Evolutionary conservation across 2,888 invertebrate genomes (phyloP).

Genomic region (Opisthograptis luteolata): DNA sequence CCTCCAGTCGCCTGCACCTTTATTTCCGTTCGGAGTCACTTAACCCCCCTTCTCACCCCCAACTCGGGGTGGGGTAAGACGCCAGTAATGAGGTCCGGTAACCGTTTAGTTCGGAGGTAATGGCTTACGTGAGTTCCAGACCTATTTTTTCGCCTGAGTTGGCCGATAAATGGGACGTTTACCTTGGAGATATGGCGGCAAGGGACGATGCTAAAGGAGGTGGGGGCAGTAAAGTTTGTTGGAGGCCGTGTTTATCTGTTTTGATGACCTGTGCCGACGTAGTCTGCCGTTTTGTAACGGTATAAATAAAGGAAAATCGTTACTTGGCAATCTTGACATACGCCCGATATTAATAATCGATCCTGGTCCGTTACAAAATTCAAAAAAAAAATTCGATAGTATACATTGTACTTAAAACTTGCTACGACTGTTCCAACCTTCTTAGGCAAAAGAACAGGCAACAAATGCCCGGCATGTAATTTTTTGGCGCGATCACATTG

Average conservation of each 20-base stretch:
- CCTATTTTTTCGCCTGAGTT: slow-evolving; percentile 48
- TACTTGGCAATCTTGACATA: no score
- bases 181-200: slow-evolving; percentile 34
- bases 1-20: slow-evolving; percentile 85
- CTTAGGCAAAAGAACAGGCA: no score
- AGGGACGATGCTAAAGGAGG: slow-evolving; percentile 14
- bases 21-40: slow-evolving; percentile 85
- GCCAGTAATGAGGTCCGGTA: slow-evolving; percentile 81
- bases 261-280: slow-evolving; percentile 11
- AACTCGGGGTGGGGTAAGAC: slow-evolving; percentile 53
- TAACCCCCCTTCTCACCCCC: slow-evolving; percentile 51
- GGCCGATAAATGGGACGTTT: slow-evolving; percentile 41
- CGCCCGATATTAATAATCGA: no score
- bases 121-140: slow-evolving; percentile 73
- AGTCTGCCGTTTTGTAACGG: no score
- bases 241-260: slow-evolving; percentile 10
- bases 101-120: slow-evolving; percentile 82
- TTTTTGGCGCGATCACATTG: no score
- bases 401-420: no score
- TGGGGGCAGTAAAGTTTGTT: slow-evolving; percentile 16
- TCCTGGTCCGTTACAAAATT: no score
- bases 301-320: no score
- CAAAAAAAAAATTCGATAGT: no score
- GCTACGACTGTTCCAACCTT: no score
- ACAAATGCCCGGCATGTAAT: no score